Percentiles rank a stretch among this genome's conserved stretches.
Evolutionary conservation across 2,113 vertebrate genomes (phyloP).

Genomic region (Aviceda subcristata): DNA sequence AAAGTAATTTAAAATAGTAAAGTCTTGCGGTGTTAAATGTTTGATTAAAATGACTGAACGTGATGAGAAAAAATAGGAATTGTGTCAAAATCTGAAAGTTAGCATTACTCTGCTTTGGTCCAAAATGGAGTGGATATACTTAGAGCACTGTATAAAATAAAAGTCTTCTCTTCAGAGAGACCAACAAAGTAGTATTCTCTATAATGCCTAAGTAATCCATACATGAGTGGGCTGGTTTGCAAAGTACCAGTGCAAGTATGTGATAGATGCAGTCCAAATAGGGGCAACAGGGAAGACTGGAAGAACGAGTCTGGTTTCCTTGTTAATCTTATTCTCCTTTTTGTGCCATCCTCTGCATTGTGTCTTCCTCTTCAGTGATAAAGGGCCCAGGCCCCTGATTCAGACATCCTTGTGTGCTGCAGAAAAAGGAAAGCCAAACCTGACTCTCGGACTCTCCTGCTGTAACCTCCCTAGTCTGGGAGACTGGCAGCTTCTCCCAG

Average conservation of each 20-base stretch:
- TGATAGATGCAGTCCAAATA: not conserved
- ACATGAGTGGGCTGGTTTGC: not conserved
- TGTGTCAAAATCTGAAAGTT: not conserved
- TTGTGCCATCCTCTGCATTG: not conserved
- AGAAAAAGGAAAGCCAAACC: not conserved
- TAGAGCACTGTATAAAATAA: not conserved
- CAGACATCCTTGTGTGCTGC: not conserved
- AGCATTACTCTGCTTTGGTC: not conserved
- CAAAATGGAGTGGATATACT: not conserved
- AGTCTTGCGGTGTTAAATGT: not conserved
- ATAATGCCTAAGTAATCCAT: not conserved
- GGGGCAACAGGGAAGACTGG: not conserved
- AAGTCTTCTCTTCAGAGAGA: not conserved
- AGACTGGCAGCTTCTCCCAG: not conserved
- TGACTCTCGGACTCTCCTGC: not conserved
- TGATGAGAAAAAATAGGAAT: not conserved
- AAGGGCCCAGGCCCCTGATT: not conserved
- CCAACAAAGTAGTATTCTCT: not conserved
- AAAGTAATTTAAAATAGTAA: not conserved
- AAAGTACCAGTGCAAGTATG: not conserved
- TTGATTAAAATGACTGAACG: not conserved
- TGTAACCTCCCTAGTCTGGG: not conserved
- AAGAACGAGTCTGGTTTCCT: not conserved
- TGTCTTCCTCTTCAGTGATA: not conserved
- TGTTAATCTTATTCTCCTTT: not conserved